phyloP scores from a whole-genome alignment of 2,888 invertebrate species.

The Penaeus monodon region DNA sequence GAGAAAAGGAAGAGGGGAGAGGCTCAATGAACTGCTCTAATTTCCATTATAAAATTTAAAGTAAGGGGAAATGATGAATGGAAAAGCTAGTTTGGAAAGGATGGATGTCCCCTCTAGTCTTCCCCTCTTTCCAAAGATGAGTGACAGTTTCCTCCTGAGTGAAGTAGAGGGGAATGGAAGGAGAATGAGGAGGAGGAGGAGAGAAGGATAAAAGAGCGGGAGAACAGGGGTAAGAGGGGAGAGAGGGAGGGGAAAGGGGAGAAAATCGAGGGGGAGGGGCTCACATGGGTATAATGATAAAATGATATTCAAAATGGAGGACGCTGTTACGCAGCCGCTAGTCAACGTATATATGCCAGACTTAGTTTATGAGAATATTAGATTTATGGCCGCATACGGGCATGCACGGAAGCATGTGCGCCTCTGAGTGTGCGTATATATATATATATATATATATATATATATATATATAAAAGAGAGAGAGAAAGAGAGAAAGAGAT shows the following conservation, averaged over 20 bases:
- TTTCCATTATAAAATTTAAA: constrained; percentile 59
- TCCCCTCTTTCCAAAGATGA: constrained; percentile 1
- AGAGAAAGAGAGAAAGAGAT: too few relatives aligned
- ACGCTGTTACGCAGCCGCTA: too few relatives aligned
- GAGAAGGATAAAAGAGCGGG: not conserved
- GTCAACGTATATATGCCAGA: too few relatives aligned
- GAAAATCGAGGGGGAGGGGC: not conserved
- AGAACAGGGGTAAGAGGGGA: not conserved
- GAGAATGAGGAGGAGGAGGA: not conserved
- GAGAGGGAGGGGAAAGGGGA: not conserved
- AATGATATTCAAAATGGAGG: too few relatives aligned
- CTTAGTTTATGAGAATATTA: too few relatives aligned
- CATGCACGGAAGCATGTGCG: not conserved
- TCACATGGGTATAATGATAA: not conserved
- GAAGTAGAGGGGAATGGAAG: constrained; percentile 7
- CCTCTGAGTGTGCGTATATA: not conserved
- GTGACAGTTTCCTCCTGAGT: constrained; percentile 26
- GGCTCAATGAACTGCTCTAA: constrained; percentile 50
- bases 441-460: constrained; percentile 12
- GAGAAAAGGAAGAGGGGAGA: constrained; percentile 20
- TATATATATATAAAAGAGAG: not conserved
- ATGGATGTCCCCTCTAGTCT: not conserved
- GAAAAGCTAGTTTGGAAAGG: constrained; percentile 4
- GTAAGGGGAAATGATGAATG: constrained; percentile 56
- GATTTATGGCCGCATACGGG: too few relatives aligned